Conservation (phyloP, 2,797 vertebrate species). For the Simalia tracyae region DNA sequence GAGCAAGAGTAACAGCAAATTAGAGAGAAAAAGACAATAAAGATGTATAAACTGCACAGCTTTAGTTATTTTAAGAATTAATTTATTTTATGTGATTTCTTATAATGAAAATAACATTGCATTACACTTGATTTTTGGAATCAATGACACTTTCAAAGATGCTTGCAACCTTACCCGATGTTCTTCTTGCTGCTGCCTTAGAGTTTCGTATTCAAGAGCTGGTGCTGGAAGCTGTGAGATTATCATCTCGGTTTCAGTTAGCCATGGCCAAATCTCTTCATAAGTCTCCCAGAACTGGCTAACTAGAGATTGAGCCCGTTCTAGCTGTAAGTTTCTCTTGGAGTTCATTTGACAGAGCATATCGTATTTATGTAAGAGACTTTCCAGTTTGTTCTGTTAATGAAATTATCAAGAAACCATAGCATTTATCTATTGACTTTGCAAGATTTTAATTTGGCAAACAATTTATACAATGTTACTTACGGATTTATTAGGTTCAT, state of each 20-base stretch:
- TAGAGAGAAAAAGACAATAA: neutral
- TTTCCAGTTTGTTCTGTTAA: slow-evolving; percentile 83
- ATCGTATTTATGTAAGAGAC: slow-evolving; percentile 84
- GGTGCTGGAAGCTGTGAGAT: slow-evolving; percentile 87
- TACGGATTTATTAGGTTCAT: neutral
- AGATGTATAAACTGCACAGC: neutral
- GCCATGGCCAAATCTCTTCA: slow-evolving; percentile 96
- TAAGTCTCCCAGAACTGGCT: slow-evolving; percentile 98
- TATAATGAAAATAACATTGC: neutral
- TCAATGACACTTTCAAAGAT: slow-evolving; percentile 5
- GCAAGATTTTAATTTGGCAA: neutral
- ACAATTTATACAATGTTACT: neutral
- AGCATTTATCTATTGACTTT: neutral
- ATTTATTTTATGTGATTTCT: neutral
- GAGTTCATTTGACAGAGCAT: slow-evolving; percentile 90
- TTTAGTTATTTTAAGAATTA: neutral
- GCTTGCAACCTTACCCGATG: slow-evolving; percentile 83
- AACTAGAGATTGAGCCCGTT: slow-evolving; percentile 91
- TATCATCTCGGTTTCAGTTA: slow-evolving; percentile 84
- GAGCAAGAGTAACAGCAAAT: neutral
- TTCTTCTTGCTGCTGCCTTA: slow-evolving; percentile 94
- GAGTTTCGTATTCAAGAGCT: slow-evolving; percentile 91
- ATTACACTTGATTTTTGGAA: neutral
- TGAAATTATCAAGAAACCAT: slow-evolving; percentile 28
- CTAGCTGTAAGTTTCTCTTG: slow-evolving; percentile 91